These are phyloP conservation scores for Ophioninae sp. DNA, from an alignment of 2,888 invertebrate genomes.

Conservation along the genomic window DNA sequence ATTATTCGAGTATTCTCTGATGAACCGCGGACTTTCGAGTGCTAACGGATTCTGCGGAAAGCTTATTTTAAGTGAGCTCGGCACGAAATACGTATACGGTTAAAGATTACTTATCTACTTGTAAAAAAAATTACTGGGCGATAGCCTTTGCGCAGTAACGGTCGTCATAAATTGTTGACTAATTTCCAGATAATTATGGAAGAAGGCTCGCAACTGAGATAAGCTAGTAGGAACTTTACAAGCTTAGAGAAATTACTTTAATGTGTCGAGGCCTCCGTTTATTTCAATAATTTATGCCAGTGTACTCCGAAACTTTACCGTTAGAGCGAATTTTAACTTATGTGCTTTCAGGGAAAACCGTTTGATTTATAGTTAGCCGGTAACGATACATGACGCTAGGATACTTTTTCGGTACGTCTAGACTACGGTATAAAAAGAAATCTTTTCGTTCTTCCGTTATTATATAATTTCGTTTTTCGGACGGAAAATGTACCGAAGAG, in stretches of 20 bases:
- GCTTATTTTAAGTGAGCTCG: too few relatives aligned
- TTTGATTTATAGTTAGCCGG: too few relatives aligned
- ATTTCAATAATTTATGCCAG: too few relatives aligned
- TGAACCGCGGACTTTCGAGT: too few relatives aligned
- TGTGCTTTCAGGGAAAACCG: too few relatives aligned
- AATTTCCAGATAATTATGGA: neutral
- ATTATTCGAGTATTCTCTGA: neutral
- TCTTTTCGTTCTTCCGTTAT: neutral
- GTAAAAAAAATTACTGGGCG: neutral
- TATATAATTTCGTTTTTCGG: neutral
- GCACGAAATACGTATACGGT: neutral
- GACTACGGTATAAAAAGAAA: neutral
- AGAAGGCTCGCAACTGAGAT: neutral
- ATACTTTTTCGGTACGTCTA: too few relatives aligned
- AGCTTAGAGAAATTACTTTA: neutral
- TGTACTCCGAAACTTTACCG: too few relatives aligned
- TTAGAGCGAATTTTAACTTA: too few relatives aligned
- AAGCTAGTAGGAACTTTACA: neutral
- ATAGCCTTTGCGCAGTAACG: neutral
- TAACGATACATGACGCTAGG: too few relatives aligned
- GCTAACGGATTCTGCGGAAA: too few relatives aligned
- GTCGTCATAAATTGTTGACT: neutral
- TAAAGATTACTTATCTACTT: neutral
- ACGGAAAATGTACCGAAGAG: neutral
- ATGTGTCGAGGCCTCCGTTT: too few relatives aligned